Conservation (phyloP, 2,797 vertebrate genomes). For the Mus caroli region DNA sequence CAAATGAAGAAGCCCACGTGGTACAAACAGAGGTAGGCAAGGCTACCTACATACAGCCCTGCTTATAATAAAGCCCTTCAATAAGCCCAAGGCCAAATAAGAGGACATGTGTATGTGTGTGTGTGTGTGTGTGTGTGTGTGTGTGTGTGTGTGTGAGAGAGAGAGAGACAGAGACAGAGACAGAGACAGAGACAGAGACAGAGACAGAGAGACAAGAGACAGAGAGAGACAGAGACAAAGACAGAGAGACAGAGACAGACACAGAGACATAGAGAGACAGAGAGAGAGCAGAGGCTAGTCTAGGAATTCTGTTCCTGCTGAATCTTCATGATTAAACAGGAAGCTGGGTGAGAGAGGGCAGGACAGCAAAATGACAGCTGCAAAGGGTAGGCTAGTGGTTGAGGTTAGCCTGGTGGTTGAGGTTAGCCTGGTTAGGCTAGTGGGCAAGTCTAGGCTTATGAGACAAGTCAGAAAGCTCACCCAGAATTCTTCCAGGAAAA, state of each 20-base stretch:
- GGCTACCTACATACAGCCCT: neutral
- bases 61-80: neutral
- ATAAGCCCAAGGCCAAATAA: neutral
- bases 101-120: no score
- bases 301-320: neutral
- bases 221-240: neutral
- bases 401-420: neutral
- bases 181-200: neutral
- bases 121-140: no score
- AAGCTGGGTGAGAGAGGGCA: neutral
- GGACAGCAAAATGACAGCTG: neutral
- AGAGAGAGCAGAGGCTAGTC: no score
- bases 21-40: neutral
- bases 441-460: neutral
- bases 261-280: neutral
- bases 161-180: neutral
- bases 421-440: constrained; percentile 9
- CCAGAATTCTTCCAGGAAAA: neutral
- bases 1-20: neutral
- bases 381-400: neutral
- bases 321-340: neutral
- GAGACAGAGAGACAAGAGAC: neutral
- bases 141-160: neutral
- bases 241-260: neutral
- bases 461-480: neutral